These are phyloP conservation scores for Rhamnusium bicolor DNA, from an alignment of 2,888 invertebrate genomes.

Conservation along the genomic window DNA sequence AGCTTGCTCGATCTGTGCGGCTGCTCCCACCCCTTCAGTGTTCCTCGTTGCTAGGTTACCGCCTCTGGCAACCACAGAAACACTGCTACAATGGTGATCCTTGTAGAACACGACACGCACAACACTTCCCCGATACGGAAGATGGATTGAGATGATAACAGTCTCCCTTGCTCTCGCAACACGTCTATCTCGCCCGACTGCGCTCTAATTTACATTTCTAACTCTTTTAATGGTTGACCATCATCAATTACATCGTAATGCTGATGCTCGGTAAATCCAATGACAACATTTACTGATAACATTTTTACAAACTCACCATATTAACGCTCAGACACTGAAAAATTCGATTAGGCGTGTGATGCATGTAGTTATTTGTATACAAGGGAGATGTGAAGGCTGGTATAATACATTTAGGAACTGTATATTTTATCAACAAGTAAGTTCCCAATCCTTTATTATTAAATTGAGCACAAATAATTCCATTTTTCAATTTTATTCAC, in stretches of 20 bases:
- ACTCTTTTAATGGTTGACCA: constrained; percentile 57
- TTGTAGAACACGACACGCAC: constrained; percentile 71
- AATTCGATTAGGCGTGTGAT: no score
- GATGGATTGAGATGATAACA: constrained; percentile 69
- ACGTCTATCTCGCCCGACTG: constrained; percentile 42
- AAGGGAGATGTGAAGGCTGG: no score
- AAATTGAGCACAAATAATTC: no score
- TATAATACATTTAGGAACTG: no score
- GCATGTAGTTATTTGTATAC: no score
- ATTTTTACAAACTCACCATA: constrained; percentile 16
- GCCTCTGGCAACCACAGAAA: constrained; percentile 70
- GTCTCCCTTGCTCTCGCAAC: constrained; percentile 58
- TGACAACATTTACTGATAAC: constrained; percentile 29
- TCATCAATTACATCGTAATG: constrained; percentile 24
- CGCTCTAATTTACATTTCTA: constrained; percentile 41
- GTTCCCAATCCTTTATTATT: no score
- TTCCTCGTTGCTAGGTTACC: constrained; percentile 69
- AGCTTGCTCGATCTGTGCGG: constrained; percentile 69
- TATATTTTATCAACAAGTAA: no score
- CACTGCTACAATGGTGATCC: constrained; percentile 71
- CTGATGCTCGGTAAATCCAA: constrained; percentile 35
- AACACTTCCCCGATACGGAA: constrained; percentile 67
- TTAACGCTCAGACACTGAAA: no score
- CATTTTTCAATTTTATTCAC: no score
- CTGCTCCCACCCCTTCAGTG: constrained; percentile 59